A percentile compares a stretch with the other conserved stretches of the same genome.
phyloP scores from a whole-genome alignment of 2,888 invertebrate genomes.

The Megastigmus dorsalis region DNA sequence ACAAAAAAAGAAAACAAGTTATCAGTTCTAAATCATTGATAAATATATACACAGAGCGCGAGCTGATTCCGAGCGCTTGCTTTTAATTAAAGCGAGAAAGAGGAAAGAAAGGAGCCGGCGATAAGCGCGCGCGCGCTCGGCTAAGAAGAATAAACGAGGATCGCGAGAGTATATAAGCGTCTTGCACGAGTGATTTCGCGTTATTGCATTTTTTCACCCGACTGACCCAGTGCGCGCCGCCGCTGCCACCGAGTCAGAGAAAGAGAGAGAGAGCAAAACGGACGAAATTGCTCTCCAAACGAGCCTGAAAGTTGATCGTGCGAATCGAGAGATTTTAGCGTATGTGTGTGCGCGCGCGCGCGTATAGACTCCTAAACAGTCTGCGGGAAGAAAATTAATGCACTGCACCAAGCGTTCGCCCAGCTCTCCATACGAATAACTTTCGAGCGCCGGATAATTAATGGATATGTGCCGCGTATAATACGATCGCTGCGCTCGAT shows the following conservation, averaged over 20 bases:
- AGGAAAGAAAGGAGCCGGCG: background rate
- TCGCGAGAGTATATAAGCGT: constrained; percentile 28
- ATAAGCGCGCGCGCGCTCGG: no score
- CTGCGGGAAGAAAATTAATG: constrained; percentile 20
- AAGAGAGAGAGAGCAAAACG: background rate
- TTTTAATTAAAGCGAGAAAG: constrained; percentile 18
- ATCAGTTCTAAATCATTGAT: constrained; percentile 4
- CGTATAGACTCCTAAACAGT: background rate
- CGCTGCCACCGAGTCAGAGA: constrained; percentile 7
- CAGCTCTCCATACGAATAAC: constrained; percentile 40
- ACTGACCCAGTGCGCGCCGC: constrained; percentile 54
- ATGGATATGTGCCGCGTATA: no score
- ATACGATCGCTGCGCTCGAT: background rate
- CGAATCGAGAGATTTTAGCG: constrained; percentile 17
- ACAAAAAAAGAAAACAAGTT: constrained; percentile 33
- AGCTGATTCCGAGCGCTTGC: background rate
- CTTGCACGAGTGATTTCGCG: constrained; percentile 29
- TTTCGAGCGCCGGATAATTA: constrained; percentile 38
- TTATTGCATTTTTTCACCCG: constrained; percentile 36
- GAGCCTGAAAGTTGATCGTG: constrained; percentile 27
- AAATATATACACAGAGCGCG: background rate
- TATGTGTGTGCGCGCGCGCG: background rate
- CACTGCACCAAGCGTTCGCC: background rate
- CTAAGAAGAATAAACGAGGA: constrained; percentile 1
- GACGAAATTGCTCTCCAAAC: background rate